Base-by-base conservation (phyloP, 2,113 vertebrate genomes). In the Oncorhynchus mykiss region DNA sequence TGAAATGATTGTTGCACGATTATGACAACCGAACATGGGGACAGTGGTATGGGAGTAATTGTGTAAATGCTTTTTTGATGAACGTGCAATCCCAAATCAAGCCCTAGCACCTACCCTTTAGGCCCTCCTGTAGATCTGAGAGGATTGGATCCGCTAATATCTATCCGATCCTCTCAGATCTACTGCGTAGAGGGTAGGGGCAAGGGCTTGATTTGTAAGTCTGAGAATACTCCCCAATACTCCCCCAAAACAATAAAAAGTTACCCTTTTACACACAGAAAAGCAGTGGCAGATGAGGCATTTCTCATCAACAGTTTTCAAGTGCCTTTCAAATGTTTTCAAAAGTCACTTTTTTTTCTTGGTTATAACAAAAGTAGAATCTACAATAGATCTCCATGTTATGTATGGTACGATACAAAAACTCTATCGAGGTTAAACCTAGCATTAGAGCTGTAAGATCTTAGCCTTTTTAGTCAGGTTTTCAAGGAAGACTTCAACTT, bases 401-500 rank as follows among this genome's bases (percentile, higher is more conserved):
- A 95, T 92, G 80, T 92, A 95, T 91, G 92, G 95, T 95, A 90
- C 77, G 84, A 80, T 86, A 95, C 92, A 80, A 96, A 96, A 95
- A 87, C 71, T 79, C 89, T 85, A 94, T 34, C 5, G 92, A 95
- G 88, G 88, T 92, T 85, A 90, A 88, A 78, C 89, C 94, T 86
- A 92, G 92, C 93, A 73, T 91, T 75, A 80, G 62, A 76, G 88
- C 89, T 91, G 91, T 79, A 89, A 72, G 76, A 79, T 85, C 87
- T 82, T 78, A 94, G 80, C 86, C 87, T 91, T 83, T 90, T 92
- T 94, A 95, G 93, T 95, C 92, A 92, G 75, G 74, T 39, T 94
- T 92, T 94, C 90, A 93, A 92, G 95, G 95, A 97, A 96, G 95
- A 96, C 95, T 93, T 94, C 90, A 95, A 95, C 92, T 93, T 86